phyloP scores from a whole-genome alignment of 2,113 vertebrate species.

The Caranx ignobilis region DNA sequence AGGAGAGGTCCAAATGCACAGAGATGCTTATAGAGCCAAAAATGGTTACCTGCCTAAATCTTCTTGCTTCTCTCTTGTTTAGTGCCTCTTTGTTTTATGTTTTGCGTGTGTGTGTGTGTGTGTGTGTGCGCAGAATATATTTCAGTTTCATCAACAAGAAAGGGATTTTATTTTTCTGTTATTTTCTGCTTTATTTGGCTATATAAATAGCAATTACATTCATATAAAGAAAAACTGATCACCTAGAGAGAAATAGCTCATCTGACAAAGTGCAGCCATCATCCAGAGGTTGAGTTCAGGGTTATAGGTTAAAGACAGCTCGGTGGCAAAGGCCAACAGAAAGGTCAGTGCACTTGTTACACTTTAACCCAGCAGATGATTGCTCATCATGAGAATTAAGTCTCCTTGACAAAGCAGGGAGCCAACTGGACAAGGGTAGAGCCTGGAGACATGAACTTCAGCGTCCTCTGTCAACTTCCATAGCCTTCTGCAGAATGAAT shows the following conservation, averaged over 20 bases:
- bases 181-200: not conserved
- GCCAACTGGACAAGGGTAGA: conserved; percentile 64
- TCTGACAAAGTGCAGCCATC: conserved; percentile 28
- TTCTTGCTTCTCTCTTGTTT: conserved; percentile 22
- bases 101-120: too few relatives aligned
- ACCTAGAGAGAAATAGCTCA: conserved; percentile 13
- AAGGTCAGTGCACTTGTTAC: conserved; percentile 62
- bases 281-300: conserved; percentile 22
- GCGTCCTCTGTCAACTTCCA: conserved; percentile 70
- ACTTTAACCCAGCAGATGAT: conserved; percentile 69
- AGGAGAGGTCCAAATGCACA: conserved; percentile 28
- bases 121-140: not conserved
- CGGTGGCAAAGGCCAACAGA: conserved; percentile 48
- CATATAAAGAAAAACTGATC: conserved; percentile 1
- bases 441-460: conserved; percentile 67
- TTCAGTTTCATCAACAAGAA: not conserved
- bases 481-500: conserved; percentile 59
- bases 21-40: conserved; percentile 9
- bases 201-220: conserved; percentile 8
- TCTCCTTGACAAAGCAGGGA: conserved; percentile 61
- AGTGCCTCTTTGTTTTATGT: not conserved
- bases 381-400: conserved; percentile 74
- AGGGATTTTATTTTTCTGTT: too few relatives aligned
- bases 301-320: conserved; percentile 66
- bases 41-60: conserved; percentile 24